A percentile compares a stretch with the other conserved stretches of the same genome.
These are phyloP conservation scores for Lagopus leucura DNA, from an alignment of 2,113 vertebrate genomes.

Conservation along the genomic window DNA sequence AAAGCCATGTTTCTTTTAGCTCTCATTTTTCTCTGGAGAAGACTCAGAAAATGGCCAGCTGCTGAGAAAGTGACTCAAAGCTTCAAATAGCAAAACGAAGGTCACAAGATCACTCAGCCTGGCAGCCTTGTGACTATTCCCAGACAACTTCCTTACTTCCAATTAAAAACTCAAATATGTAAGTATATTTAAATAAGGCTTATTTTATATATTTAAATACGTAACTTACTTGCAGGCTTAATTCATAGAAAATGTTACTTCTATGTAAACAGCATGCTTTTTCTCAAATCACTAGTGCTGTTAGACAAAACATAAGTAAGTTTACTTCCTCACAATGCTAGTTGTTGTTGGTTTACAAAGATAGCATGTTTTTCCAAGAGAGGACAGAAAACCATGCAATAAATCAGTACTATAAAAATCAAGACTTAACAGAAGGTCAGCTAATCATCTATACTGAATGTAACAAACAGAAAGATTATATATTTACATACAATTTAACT, in stretches of 20 bases:
- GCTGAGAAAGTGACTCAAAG: background rate
- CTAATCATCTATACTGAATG: background rate
- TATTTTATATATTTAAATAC: background rate
- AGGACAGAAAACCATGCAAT: background rate
- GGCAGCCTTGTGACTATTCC: background rate
- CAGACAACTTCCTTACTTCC: background rate
- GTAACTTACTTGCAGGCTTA: constrained; percentile 29
- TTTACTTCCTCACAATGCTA: background rate
- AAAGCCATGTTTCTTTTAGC: background rate
- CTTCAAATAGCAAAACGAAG: background rate
- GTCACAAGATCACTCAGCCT: background rate
- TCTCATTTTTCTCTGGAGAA: constrained; percentile 4
- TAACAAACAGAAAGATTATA: background rate
- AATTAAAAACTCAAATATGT: background rate
- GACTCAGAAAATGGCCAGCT: background rate
- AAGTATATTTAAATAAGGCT: background rate
- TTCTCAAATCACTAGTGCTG: background rate
- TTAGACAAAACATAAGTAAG: background rate
- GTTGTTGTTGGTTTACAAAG: background rate
- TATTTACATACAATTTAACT: background rate
- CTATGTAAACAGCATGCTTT: constrained; percentile 67
- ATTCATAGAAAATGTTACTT: constrained; percentile 61
- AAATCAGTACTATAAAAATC: background rate
- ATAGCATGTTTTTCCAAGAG: background rate
- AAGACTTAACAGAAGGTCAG: background rate